Evolutionary conservation across 2,113 vertebrate genomes (phyloP).

Genomic region (Daubentonia madagascariensis): DNA sequence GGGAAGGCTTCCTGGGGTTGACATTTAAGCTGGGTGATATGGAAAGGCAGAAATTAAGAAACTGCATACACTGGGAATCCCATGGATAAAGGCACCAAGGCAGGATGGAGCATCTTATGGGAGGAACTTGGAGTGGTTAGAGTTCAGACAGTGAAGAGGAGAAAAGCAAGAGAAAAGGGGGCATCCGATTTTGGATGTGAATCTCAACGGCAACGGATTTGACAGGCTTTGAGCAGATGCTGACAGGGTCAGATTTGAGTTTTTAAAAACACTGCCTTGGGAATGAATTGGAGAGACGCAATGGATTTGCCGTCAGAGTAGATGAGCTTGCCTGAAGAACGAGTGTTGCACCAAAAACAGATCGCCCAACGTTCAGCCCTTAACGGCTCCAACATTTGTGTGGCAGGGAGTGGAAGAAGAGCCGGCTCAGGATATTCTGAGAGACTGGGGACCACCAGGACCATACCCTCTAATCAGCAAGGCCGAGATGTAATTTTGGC

Average conservation of each 20-base stretch:
- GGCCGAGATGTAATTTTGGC: too few relatives aligned
- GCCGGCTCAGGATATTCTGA: background rate
- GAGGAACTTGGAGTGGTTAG: background rate
- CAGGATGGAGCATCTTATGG: background rate
- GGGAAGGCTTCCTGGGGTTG: background rate
- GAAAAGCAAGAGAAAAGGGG: background rate
- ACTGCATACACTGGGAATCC: too few relatives aligned
- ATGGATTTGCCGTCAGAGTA: background rate
- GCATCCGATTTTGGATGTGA: background rate
- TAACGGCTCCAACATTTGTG: background rate
- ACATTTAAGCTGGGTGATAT: background rate
- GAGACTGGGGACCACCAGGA: background rate
- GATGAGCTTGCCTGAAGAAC: background rate
- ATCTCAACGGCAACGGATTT: too few relatives aligned
- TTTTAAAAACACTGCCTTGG: background rate
- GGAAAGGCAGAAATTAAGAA: background rate
- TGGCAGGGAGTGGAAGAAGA: background rate
- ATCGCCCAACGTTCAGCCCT: background rate
- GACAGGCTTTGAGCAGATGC: rapidly evolving
- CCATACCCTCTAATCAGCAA: too few relatives aligned
- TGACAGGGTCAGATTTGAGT: background rate
- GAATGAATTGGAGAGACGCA: background rate
- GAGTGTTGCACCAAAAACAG: background rate
- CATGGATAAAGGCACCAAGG: background rate
- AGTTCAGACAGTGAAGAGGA: background rate